Evolutionary conservation across 2,888 invertebrate genomes (phyloP), one percentile per base, ranked within the genome.

Genomic region (Acrocyrtus sp.): DNA sequence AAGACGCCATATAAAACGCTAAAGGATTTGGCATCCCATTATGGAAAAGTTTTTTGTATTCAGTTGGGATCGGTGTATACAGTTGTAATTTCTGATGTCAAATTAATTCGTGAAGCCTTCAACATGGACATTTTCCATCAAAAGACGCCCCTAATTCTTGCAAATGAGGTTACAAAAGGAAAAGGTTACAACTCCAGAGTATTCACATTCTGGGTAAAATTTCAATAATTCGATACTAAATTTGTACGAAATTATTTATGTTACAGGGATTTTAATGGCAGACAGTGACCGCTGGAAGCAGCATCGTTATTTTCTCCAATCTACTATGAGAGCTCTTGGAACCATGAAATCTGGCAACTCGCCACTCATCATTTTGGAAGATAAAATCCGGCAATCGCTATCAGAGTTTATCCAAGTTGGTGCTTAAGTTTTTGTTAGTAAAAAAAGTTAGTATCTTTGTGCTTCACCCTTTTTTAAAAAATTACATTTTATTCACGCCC

Each of bases 111-210:
- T 73, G 90, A 91, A 75, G 89, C 91, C 3, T 89, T 95, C 63
- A 87, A 90, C 0, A 90, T 89, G 83, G 92, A 92, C 43, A 87
- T 85, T 3, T 90, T 92, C 78, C 87, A 91, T 2, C 94, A 92
- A 15, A 86, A 93, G 75, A 94, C 95, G 0, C 94, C 94, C 1
- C 87, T 95, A 1, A 93, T 89, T 83, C 84, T 95, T 53, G 79
- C 82, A 6, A 93, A 94, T 82, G 94, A 94, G 34, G 91, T 95
- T 72, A 93, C 95, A 92, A 87, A 91, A 73, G 94, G 95, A 79
- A 90, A 92, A 83, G 95, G 95, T 94, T 84, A 89, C 89, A 39
- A 2, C n/a, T n/a, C n/a, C n/a, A 24, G 19, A 34, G 22, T 26
- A 15, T 51, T 51, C 6, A 4, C 12, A 21, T 12, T 26, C n/a